Conservation (phyloP, 2,113 vertebrate genomes). For the Cynopterus brachyotis region DNA sequence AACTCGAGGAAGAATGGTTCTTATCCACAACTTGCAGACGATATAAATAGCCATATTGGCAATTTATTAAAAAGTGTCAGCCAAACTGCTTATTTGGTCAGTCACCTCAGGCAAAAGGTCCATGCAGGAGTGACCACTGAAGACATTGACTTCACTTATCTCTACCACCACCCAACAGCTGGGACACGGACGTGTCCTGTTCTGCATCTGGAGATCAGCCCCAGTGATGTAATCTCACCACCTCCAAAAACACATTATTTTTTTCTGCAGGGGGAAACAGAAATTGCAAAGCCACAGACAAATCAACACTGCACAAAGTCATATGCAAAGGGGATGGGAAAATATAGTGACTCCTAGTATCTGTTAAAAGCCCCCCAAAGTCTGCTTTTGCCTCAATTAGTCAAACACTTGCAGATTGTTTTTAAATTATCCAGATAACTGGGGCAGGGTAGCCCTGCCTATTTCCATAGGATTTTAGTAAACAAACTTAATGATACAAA, state of each 20-base stretch:
- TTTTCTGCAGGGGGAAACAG: neutral
- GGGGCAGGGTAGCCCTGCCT: neutral
- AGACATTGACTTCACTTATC: neutral
- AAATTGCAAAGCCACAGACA: neutral
- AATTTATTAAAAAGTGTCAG: neutral
- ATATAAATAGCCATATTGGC: neutral
- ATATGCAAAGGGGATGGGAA: neutral
- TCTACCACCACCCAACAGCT: neutral
- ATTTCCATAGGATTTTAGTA: neutral
- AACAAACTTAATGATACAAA: neutral
- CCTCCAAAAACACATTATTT: conserved; percentile 33
- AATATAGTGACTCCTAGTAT: neutral
- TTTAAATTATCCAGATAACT: neutral
- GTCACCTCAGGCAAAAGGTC: neutral
- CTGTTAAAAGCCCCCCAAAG: neutral
- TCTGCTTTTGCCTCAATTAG: conserved; percentile 15
- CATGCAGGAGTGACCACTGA: neutral
- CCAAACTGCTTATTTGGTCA: neutral
- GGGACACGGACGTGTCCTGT: neutral
- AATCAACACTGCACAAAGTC: neutral
- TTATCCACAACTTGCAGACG: neutral
- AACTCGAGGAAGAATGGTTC: neutral
- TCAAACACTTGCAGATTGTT: neutral
- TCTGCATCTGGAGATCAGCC: neutral
- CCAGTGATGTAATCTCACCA: neutral